Evolutionary conservation across 1,140 invertebrate genomes (phyloP).

Genomic region (Bradynema listronoti): DNA sequence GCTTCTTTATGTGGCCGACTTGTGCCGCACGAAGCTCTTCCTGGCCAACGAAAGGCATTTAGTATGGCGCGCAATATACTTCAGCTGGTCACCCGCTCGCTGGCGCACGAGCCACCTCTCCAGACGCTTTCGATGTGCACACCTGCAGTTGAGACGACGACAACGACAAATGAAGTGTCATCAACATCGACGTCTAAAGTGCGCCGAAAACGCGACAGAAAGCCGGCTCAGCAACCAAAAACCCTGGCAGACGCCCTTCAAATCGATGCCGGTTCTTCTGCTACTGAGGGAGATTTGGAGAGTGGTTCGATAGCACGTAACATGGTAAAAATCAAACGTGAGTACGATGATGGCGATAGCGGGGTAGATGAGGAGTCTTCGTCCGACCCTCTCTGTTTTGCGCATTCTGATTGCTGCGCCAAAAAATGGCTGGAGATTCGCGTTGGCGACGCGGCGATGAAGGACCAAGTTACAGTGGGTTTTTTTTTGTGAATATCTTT

Average conservation of each 20-base stretch:
- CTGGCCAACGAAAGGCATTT: too few relatives aligned
- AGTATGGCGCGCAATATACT: too few relatives aligned
- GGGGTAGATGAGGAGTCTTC: too few relatives aligned
- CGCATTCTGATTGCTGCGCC: not conserved
- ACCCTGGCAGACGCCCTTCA: too few relatives aligned
- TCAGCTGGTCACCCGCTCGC: not conserved
- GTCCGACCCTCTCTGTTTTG: not conserved
- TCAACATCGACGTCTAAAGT: not conserved
- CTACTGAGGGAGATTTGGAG: too few relatives aligned
- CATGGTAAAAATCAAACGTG: not conserved
- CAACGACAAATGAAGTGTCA: not conserved
- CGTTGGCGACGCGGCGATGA: not conserved
- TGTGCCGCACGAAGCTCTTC: not conserved
- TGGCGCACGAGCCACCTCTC: not conserved
- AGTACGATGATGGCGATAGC: not conserved
- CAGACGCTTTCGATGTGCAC: not conserved
- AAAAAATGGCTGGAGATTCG: constrained; percentile 2
- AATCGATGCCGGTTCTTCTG: too few relatives aligned
- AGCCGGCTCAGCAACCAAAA: too few relatives aligned
- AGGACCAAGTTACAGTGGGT: not conserved
- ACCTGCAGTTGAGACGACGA: not conserved
- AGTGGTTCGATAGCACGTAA: too few relatives aligned
- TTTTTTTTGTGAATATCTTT: too few relatives aligned
- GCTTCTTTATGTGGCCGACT: not conserved
- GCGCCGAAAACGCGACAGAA: too few relatives aligned